Base-by-base conservation (phyloP, 2,888 invertebrate species). In the Andrena hattorfiana region DNA sequence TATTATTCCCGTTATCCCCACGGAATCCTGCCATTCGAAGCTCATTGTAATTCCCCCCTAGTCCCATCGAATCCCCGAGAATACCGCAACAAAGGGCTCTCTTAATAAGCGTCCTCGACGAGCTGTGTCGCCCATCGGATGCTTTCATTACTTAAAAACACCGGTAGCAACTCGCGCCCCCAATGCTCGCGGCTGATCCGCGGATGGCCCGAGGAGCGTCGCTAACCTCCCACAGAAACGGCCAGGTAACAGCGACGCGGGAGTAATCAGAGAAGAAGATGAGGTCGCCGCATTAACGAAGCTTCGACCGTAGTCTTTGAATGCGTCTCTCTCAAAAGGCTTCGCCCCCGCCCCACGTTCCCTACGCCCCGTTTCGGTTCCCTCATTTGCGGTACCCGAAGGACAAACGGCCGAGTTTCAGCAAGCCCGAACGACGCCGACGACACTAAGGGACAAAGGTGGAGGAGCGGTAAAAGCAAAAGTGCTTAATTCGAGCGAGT, bases 401-500 rank as follows among this genome's bases (percentile, higher is more conserved):
- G 66, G 54, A 60, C 23, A 32, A 72, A 49, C 69, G 62, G 54
- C 70, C 70, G 32, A 67, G 66, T 70, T 63, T 48, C 77, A 7
- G 48, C 10, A 20, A 71, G 42, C 62, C 35, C 76, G 54, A 76
- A 48, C 42, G 23, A 6, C 2, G n/a, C 3, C 6, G 30, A 7
- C 51, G 79, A 48, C 60, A 66, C 59, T 66, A 51, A 20, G 35
- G 71, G 67, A 87, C 85, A 87, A 85, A 85, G 77, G 77, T 42
- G 42, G 42, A 42, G 26, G 8, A 49, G 48, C 8, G 60, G 51
- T 59, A 81, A 81, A 84, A 77, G 78, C 66, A 75, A 79, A 75
- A 80, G 84, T 83, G 84, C 75, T 86, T 86, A 86, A 86, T 86
- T 87, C 86, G 87, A 35, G 64, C 78, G 80, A 87, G 87, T 75